Evolutionary conservation across 2,797 vertebrate genomes (phyloP).

Genomic region (Rhodeus uyekii): DNA sequence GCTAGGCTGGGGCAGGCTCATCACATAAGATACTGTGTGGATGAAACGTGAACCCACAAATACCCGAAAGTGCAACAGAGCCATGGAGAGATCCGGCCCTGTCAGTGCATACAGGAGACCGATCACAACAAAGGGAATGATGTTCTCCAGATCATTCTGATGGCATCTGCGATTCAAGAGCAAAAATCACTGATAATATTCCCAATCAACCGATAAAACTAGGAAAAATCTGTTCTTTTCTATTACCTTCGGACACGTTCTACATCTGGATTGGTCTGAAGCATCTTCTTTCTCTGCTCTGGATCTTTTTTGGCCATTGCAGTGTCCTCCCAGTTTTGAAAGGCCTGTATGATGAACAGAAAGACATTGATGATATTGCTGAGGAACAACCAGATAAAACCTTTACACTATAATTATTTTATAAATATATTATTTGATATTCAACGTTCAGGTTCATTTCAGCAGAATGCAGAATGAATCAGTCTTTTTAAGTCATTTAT

Average conservation of each 20-base stretch:
- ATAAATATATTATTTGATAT: too few species aligned
- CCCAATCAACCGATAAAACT: not conserved
- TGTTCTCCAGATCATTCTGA: slow-evolving; percentile 91
- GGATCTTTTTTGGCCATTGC: slow-evolving; percentile 58
- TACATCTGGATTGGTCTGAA: slow-evolving; percentile 78
- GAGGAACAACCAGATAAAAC: not conserved
- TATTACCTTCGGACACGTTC: slow-evolving; percentile 85
- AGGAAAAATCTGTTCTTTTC: not conserved
- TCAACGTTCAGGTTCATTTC: not conserved
- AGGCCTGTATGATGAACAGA: slow-evolving; percentile 70
- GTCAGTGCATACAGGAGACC: slow-evolving; percentile 87
- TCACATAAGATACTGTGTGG: slow-evolving; percentile 83
- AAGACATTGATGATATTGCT: not conserved
- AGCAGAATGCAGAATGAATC: not conserved
- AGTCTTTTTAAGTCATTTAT: not conserved
- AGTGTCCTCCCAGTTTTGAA: slow-evolving; percentile 82
- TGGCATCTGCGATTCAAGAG: slow-evolving; percentile 77
- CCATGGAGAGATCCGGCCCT: slow-evolving; percentile 74
- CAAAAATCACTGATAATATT: not conserved
- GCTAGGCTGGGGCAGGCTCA: slow-evolving; percentile 82
- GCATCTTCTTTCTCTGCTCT: slow-evolving; percentile 76
- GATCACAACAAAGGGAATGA: slow-evolving; percentile 85
- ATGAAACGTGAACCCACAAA: slow-evolving; percentile 79
- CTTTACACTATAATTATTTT: not conserved
- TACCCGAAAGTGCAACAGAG: slow-evolving; percentile 87